Evolutionary conservation across 1,140 invertebrate genomes (phyloP).

Genomic region (Drosophila malerkotliana): DNA sequence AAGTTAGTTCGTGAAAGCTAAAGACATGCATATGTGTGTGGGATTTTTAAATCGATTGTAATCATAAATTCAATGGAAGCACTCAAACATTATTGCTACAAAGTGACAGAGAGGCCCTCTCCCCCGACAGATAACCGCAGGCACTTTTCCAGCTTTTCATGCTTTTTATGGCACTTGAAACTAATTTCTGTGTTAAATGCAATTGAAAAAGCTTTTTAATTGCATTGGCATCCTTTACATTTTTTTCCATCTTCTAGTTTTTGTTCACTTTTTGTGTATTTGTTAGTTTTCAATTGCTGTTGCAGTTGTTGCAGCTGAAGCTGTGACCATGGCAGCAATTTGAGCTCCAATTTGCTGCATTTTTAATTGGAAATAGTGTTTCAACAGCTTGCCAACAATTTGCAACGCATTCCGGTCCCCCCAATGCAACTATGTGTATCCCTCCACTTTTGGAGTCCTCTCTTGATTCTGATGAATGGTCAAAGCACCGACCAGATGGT

Average conservation of each 20-base stretch:
- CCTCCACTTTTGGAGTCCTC: conserved; percentile 4
- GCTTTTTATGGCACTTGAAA: conserved; percentile 45
- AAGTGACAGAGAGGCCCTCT: conserved; percentile 27
- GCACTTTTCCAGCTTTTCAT: conserved; percentile 45
- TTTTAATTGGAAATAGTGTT: conserved; percentile 50
- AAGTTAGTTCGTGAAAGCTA: not conserved
- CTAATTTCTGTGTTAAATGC: conserved; percentile 50
- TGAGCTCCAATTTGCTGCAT: conserved; percentile 40
- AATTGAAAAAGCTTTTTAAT: conserved; percentile 52
- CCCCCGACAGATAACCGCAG: conserved; percentile 42
- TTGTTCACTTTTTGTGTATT: not conserved
- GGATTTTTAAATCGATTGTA: conserved; percentile 23
- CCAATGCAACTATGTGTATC: conserved; percentile 10
- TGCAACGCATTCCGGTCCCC: conserved; percentile 24
- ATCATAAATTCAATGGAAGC: conserved; percentile 27
- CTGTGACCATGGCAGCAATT: conserved; percentile 22
- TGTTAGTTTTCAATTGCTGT: conserved; percentile 18
- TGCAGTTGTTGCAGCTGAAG: conserved; percentile 7
- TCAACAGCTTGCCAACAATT: conserved; percentile 54
- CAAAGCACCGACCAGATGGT: conserved; percentile 22
- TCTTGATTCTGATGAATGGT: conserved; percentile 40
- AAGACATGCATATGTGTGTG: not conserved
- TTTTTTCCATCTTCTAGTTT: not conserved
- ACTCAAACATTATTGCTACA: conserved; percentile 25
- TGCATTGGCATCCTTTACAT: conserved; percentile 43